Evolutionary conservation across 2,113 vertebrate species (phyloP).

Genomic region (Upupa epops): DNA sequence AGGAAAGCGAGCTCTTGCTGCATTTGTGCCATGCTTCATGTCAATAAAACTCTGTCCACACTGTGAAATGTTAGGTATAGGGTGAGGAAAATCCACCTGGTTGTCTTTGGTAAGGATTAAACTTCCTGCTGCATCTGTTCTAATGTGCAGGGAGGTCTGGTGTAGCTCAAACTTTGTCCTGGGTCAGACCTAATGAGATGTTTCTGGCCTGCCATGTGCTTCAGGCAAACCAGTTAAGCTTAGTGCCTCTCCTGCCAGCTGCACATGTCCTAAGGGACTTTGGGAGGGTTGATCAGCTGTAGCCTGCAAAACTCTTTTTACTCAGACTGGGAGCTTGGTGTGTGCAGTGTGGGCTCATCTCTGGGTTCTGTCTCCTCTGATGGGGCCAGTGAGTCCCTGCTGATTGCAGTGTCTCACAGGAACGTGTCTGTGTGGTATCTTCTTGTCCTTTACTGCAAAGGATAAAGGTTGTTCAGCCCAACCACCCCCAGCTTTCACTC

Average conservation of each 20-base stretch:
- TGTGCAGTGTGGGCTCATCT: background rate
- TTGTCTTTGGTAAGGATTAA: background rate
- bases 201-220: background rate
- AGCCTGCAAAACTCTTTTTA: background rate
- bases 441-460: background rate
- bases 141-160: background rate
- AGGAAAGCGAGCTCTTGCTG: background rate
- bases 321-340: background rate
- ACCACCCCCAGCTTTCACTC: background rate
- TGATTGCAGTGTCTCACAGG: background rate
- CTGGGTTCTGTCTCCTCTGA: background rate
- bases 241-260: background rate
- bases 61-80: background rate
- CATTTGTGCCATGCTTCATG: background rate
- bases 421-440: background rate
- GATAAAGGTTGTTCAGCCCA: background rate
- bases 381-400: background rate
- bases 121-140: background rate
- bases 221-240: background rate
- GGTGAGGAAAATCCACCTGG: background rate
- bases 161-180: background rate
- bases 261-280: background rate
- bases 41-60: background rate
- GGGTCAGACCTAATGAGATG: background rate
- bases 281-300: background rate